Evolutionary conservation across 2,113 vertebrate genomes (phyloP).

Genomic region (Cephalopterus ornatus): DNA sequence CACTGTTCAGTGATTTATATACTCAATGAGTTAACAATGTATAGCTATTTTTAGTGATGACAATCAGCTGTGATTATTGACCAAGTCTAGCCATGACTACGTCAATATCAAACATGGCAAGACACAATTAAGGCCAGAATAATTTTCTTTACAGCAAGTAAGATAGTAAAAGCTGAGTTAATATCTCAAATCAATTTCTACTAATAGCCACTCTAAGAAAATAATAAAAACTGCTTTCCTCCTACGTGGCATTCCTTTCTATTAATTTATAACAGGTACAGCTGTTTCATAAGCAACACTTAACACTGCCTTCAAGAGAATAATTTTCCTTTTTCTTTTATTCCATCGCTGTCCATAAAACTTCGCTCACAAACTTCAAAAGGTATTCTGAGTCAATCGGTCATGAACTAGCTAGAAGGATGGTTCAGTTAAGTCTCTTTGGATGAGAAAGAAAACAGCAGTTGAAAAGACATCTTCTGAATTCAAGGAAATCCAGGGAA

Average conservation of each 20-base stretch:
- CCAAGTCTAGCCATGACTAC: neutral
- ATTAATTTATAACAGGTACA: neutral
- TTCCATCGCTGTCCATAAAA: neutral
- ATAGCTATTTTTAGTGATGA: neutral
- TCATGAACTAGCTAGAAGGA: neutral
- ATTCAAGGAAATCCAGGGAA: neutral
- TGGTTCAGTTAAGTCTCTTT: neutral
- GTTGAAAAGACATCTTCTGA: neutral
- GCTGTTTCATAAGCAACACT: neutral
- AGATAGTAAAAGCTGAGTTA: neutral
- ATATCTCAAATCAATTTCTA: conserved; percentile 30
- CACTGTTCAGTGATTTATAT: neutral
- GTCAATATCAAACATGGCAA: neutral
- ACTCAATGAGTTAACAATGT: neutral
- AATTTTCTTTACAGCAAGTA: neutral
- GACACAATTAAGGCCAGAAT: neutral
- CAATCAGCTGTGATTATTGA: neutral
- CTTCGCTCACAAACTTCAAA: neutral
- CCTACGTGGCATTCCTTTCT: neutral
- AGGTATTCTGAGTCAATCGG: neutral
- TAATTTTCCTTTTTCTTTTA: neutral
- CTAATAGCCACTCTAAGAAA: neutral
- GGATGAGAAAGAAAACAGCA: neutral
- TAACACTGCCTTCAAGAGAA: neutral
- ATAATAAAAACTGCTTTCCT: conserved; percentile 6